A percentile compares a stretch with the other conserved stretches of the same genome.
phyloP scores from a whole-genome alignment of 2,797 vertebrate genomes.

The Cossypha dichroa region DNA sequence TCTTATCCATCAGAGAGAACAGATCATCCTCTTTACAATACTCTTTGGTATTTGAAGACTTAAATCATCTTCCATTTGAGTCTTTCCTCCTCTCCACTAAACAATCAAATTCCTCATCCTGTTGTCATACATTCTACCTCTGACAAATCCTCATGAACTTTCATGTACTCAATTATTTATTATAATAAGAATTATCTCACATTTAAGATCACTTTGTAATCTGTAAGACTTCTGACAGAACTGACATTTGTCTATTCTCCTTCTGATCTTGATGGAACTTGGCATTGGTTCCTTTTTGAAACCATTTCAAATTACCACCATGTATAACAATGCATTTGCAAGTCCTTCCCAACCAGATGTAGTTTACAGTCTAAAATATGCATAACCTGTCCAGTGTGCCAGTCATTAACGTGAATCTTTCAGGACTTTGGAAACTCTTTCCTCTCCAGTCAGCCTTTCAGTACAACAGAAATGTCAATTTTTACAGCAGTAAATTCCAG shows the following conservation, averaged over 20 bases:
- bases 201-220: not conserved
- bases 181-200: not conserved
- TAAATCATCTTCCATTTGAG: not conserved
- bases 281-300: not conserved
- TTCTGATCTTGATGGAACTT: not conserved
- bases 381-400: not conserved
- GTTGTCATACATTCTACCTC: not conserved
- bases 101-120: not conserved
- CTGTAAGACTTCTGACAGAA: not conserved
- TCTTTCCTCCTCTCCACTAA: not conserved
- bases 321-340: not conserved
- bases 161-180: not conserved
- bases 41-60: not conserved
- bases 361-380: not conserved
- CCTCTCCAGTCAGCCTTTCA: not conserved
- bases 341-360: not conserved
- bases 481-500: not conserved
- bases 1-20: not conserved
- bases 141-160: not conserved
- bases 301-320: not conserved
- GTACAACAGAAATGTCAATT: not conserved
- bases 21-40: not conserved
- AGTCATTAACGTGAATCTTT: not conserved
- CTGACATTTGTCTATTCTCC: not conserved
- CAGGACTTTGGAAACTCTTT: not conserved